These are phyloP conservation scores for Cephus rjabovi DNA, from an alignment of 2,888 invertebrate genomes.

Conservation along the genomic window DNA sequence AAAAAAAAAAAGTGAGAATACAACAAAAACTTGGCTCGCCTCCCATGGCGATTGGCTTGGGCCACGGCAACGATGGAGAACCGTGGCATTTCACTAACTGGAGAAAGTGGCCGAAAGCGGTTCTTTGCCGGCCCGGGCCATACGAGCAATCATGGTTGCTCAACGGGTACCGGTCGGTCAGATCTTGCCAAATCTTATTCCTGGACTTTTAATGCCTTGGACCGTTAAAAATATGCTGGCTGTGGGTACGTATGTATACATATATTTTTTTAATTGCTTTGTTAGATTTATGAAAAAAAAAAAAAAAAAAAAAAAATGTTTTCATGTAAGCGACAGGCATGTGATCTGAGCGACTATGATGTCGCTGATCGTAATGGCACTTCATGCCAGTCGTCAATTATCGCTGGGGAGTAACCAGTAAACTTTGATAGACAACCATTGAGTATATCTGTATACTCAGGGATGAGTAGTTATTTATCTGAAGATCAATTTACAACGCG, in stretches of 20 bases:
- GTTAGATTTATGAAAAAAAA: too few species aligned
- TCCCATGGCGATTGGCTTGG: constrained; percentile 5
- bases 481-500: background rate
- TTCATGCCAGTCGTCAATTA: background rate
- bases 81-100: constrained; percentile 14
- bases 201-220: background rate
- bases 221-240: background rate
- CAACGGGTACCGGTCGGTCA: background rate
- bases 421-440: background rate
- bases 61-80: background rate
- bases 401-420: background rate
- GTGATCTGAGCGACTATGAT: background rate
- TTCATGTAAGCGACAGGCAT: background rate
- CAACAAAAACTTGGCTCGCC: background rate
- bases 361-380: background rate
- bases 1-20: background rate
- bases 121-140: constrained; percentile 6
- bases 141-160: background rate
- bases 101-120: constrained; percentile 23
- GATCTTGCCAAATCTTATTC: constrained; percentile 9
- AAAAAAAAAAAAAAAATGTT: background rate
- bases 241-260: background rate
- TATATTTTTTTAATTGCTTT: background rate
- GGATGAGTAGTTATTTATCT: background rate
- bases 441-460: background rate